phyloP scores from a whole-genome alignment of 2,888 invertebrate genomes.

The Nemoura dubitans region DNA sequence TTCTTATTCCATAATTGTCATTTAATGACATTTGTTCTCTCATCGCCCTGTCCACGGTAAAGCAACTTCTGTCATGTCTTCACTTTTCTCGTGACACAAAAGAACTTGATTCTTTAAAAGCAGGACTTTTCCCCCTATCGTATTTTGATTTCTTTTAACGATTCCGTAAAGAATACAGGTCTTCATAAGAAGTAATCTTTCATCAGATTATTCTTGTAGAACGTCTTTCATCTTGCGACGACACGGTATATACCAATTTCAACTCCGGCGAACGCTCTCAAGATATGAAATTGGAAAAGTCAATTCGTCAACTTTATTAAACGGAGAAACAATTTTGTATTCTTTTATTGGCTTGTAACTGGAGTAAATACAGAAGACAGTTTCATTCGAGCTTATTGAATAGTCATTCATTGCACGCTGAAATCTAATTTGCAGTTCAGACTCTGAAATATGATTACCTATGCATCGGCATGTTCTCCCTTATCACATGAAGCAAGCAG shows the following conservation, averaged over 20 bases:
- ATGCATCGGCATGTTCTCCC: too few species aligned
- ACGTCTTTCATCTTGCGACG: not conserved
- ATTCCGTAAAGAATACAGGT: not conserved
- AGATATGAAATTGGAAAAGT: not conserved
- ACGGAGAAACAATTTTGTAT: constrained; percentile 3
- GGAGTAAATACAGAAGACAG: not conserved
- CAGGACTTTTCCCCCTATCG: not conserved
- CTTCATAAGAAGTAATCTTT: not conserved
- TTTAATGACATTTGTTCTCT: not conserved
- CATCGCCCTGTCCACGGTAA: not conserved
- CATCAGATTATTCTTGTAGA: not conserved
- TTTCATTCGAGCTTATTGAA: not conserved
- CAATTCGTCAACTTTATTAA: not conserved
- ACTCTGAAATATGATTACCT: too few species aligned
- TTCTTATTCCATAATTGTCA: not conserved
- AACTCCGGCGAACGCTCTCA: not conserved
- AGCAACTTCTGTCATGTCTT: not conserved
- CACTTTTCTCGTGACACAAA: not conserved
- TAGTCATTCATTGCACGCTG: not conserved
- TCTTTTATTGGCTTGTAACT: not conserved
- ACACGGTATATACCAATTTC: not conserved
- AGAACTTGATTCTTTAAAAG: not conserved
- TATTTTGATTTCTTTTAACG: not conserved
- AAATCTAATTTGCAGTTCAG: too few species aligned
- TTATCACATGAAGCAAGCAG: too few species aligned